phyloP scores from a whole-genome alignment of 2,888 invertebrate genomes.

The Cephonodes hylas region DNA sequence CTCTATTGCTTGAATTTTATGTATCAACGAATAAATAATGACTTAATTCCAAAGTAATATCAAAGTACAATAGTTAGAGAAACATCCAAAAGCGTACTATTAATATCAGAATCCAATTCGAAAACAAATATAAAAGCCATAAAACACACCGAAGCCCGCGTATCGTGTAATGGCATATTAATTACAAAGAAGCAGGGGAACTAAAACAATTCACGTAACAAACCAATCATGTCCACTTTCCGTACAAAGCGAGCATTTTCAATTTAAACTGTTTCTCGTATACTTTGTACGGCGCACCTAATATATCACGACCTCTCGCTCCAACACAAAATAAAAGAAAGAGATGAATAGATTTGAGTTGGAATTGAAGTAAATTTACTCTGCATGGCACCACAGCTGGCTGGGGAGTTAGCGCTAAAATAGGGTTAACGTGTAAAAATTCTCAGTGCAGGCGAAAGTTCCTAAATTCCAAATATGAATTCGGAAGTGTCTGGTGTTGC shows the following conservation, averaged over 20 bases:
- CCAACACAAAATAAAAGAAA: slow-evolving; percentile 11
- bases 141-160: background rate
- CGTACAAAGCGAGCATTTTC: slow-evolving; percentile 35
- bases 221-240: slow-evolving; percentile 39
- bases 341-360: slow-evolving; percentile 5
- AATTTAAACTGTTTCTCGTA: slow-evolving; percentile 18
- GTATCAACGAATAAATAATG: no score
- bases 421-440: slow-evolving; percentile 4
- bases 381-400: slow-evolving; percentile 10
- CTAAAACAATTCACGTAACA: slow-evolving; percentile 39
- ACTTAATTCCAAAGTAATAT: no score
- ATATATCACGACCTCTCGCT: slow-evolving; percentile 3
- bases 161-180: slow-evolving; percentile 17
- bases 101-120: background rate
- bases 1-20: no score
- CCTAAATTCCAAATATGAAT: slow-evolving; percentile 8
- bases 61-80: no score
- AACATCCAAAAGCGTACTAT: background rate
- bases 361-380: slow-evolving; percentile 10
- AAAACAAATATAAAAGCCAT: background rate
- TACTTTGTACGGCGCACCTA: slow-evolving; percentile 4
- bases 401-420: background rate
- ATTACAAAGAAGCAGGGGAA: slow-evolving; percentile 14
- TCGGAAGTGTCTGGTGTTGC: background rate
- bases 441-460: background rate